Evolutionary conservation across 2,888 invertebrate species (phyloP), one percentile per base, ranked within the genome.

Genomic region (Sepioteuthis lessoniana): DNA sequence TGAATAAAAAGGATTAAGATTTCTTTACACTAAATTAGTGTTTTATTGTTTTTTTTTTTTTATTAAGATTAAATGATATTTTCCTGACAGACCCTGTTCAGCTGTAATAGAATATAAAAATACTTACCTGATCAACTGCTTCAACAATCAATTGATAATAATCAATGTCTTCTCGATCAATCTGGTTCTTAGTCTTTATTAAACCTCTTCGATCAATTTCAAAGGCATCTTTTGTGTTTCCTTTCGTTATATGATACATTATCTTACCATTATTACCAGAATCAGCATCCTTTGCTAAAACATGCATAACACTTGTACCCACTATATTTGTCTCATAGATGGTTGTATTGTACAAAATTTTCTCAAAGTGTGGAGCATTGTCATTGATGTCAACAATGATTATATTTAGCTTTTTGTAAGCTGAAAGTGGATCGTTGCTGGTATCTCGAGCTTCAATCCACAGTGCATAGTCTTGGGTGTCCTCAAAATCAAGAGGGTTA

Each of bases 301-400:
- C 98, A 0, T 98, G 99, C 98, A 95, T 94, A 16, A 96, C 95
- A 35, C 95, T 91, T 92, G 95, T 94, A 21, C 95, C 95, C 42
- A 95, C 93, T 1, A 16, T 42, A 42, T 94, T 94, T 94, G 96
- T 95, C 94, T 99, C 99, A 94, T 98, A 97, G 10, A 99, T 98
- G 7, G 98, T 98, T 0, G 98, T 98, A 96, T 98, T 98, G 97
- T 99, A 99, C 38, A 99, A 97, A 0, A 98, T 97, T 94, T 98
- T 98, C 95, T 98, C 98, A 94, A 97, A 98, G 0, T 98, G 97
- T 0, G 99, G 99, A 0, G 98, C 98, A 97, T 99, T 99, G 97
- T 99, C 99, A 97, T 99, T 99, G 13, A 98, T 98, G 97, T 99
- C 99, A 0, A 98, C 98, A 0, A 99, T 98, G 97, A 98, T 98